Evolutionary conservation across 2,113 vertebrate genomes (phyloP), one percentile per base, ranked within the genome.

Genomic region (Bufo bufo): DNA sequence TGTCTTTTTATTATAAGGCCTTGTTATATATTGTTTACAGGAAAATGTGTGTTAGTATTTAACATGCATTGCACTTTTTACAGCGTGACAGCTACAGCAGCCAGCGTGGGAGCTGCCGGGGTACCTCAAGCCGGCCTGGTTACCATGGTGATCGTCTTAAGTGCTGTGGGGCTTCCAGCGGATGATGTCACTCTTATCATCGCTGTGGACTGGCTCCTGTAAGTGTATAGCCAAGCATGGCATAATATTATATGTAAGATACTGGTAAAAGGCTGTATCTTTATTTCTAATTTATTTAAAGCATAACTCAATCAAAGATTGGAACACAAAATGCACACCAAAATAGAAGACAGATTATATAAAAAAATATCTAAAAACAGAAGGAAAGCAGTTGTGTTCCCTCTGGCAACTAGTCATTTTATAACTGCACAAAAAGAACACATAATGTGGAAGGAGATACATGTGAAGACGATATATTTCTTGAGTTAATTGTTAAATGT

Each of bases 191-290:
- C 98, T 78, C 94, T 99, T 61, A 98, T 99, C 87, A 95, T 99
- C 0, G 97, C 98, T 23, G 98, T 99, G 10, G 98, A 99, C 92
- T 99, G 98, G 98, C 94, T 99, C 92, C 95, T 99, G 98, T 99
- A 93, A 98, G 98, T 84, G n/a, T 10, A 66, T 66, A 16, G 11
- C 43, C 47, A 9, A 59, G 0, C 52, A 56, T 84, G 23, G 49
- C 6, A 19, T 13, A 4, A 59, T 72, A 85, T 69, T 78, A 33
- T 8, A 58, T 80, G 14, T 33, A 23, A 12, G 19, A 9, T 69
- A 14, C 49, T 83, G 12, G 4, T 7, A 59, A 43, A 8, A 59
- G 7, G 23, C 43, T 81, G 5, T 6, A 23, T 49, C 80, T 82
- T 12, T n/a, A 17, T 59, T 33, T 50, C 20, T 56, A 13, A 20